Conservation (phyloP, 2,797 vertebrate species). For the Enteromius thamalakanensis region DNA sequence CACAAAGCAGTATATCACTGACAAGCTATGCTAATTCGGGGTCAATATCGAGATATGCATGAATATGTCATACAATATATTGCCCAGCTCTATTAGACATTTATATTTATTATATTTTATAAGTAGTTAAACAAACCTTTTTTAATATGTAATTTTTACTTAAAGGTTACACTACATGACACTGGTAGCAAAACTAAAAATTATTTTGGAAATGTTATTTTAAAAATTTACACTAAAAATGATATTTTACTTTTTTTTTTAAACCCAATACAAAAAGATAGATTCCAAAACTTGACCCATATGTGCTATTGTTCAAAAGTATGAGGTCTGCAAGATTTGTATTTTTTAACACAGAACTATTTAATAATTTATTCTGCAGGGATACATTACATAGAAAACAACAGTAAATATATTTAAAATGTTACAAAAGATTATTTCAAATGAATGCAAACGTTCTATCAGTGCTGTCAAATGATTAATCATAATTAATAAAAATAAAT, state of each 20-base stretch:
- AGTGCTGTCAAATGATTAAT: too few species aligned
- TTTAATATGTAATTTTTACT: background rate
- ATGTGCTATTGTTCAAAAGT: background rate
- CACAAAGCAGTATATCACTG: too few species aligned
- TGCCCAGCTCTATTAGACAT: background rate
- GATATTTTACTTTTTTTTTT: background rate
- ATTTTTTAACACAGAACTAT: too few species aligned
- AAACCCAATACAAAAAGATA: background rate
- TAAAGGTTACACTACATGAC: background rate
- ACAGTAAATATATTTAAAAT: background rate
- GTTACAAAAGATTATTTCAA: background rate
- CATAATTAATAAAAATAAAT: too few species aligned
- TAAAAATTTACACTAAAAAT: too few species aligned
- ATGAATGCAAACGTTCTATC: background rate
- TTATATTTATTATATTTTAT: background rate
- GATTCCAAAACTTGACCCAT: background rate
- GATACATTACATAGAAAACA: background rate
- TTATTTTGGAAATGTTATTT: background rate
- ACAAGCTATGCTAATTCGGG: too few species aligned
- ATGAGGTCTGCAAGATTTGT: background rate
- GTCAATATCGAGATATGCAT: too few species aligned
- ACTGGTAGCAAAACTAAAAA: background rate
- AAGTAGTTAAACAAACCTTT: background rate
- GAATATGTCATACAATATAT: too few species aligned
- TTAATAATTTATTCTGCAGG: background rate